These are phyloP conservation scores for Kradibia gibbosae DNA, from an alignment of 1,140 invertebrate species.

Conservation along the genomic window DNA sequence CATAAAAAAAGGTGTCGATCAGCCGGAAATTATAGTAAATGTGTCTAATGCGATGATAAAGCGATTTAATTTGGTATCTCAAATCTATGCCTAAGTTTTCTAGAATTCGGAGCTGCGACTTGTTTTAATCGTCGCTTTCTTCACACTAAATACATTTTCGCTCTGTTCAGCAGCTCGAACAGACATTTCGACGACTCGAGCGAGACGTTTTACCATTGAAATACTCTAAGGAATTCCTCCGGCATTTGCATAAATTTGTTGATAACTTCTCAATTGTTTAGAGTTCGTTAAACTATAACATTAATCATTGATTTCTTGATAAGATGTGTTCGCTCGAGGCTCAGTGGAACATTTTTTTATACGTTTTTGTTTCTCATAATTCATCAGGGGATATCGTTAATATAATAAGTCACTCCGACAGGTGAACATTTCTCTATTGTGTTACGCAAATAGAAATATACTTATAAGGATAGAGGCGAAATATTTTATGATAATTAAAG, in stretches of 20 bases:
- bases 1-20: not conserved
- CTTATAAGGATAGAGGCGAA: not conserved
- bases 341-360: no score
- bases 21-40: conserved; percentile 32
- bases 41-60: not conserved
- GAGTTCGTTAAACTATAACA: not conserved
- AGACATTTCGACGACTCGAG: not conserved
- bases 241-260: not conserved
- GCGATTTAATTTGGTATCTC: conserved; percentile 6
- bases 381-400: no score
- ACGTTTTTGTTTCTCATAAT: no score
- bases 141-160: not conserved
- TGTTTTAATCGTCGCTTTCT: not conserved
- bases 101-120: not conserved
- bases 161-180: not conserved
- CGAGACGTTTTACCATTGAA: not conserved
- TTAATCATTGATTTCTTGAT: no score
- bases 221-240: no score
- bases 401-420: no score
- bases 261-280: not conserved
- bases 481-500: not conserved
- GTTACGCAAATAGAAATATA: no score
- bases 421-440: no score
- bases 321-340: no score
- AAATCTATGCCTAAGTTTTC: not conserved